Base-by-base conservation (phyloP, 2,888 invertebrate genomes). In the Fissipunctia ypsillon region DNA sequence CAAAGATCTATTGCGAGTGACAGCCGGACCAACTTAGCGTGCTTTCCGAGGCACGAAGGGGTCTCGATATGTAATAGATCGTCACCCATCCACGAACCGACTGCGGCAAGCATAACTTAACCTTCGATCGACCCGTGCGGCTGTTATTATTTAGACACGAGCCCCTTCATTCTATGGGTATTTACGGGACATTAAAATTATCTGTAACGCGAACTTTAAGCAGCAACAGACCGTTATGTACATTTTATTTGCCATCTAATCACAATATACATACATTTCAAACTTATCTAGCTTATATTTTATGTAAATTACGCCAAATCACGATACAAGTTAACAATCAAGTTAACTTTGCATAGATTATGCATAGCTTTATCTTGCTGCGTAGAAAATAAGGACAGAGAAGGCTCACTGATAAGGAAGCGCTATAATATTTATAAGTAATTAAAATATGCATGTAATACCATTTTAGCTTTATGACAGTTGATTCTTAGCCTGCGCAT, bases 291-390 rank as follows among this genome's bases (percentile, higher is more conserved):
- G 16, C 68, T 54, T n/a, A 67, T 80, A 59, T 71, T 80, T 70
- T 76, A 80, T 80, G 84, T 60, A 84, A 80, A 81, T 84, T 71
- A 81, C 59, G 50, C 57, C 31, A 69, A 84, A 81, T 81, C 81
- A 81, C 81, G 81, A 54, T 35, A 80, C 66, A 59, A 69, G 52
- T 69, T 76, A 84, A 84, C 59, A 76, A 80, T 80, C 76, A 81
- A 66, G 68, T 76, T 66, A 64, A 50, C 57, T 80, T 84, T 69
- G 81, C 81, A 78, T 79, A 73, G 59, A 73, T 70, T 83, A 69
- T 69, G 56, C 64, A 54, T 75, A 38, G 25, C 65, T 65, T 71
- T 54, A 1, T 16, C 25, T 68, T 45, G 66, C 4, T 38, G 16
- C 16, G 2, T 0, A 0, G 6, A 4, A 73, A 12, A 25, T 38